phyloP scores from a whole-genome alignment of 2,797 vertebrate genomes.

The Ctenochaetus hawaiiensis region DNA sequence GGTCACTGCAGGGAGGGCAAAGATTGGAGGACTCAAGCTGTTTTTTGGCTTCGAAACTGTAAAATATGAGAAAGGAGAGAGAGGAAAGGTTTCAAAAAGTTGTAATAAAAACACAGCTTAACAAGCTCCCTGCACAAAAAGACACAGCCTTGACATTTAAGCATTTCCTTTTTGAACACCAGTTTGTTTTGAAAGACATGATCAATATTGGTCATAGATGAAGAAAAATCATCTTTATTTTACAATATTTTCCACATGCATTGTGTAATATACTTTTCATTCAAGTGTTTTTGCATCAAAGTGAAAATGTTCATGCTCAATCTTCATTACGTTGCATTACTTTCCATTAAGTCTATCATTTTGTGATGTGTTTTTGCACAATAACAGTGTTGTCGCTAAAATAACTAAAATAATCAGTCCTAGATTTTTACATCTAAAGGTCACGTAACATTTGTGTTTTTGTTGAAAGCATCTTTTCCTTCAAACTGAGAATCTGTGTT shows the following conservation, averaged over 20 bases:
- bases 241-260: neutral
- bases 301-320: neutral
- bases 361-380: neutral
- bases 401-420: neutral
- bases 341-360: neutral
- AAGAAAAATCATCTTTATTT: neutral
- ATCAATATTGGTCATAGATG: neutral
- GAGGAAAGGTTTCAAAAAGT: neutral
- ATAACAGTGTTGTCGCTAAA: neutral
- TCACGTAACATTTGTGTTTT: neutral
- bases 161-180: neutral
- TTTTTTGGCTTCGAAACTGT: conserved; percentile 33
- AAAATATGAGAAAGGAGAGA: conserved; percentile 11
- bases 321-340: neutral
- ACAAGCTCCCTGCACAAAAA: neutral
- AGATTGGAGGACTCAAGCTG: conserved; percentile 26
- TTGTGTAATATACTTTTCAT: neutral
- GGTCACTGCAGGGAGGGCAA: conserved; percentile 38
- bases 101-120: neutral
- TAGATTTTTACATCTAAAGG: neutral
- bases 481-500: neutral
- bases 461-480: neutral
- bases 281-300: neutral
- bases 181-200: neutral
- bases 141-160: neutral